Conservation (phyloP, 2,888 invertebrate species). For the Zygaena filipendulae region DNA sequence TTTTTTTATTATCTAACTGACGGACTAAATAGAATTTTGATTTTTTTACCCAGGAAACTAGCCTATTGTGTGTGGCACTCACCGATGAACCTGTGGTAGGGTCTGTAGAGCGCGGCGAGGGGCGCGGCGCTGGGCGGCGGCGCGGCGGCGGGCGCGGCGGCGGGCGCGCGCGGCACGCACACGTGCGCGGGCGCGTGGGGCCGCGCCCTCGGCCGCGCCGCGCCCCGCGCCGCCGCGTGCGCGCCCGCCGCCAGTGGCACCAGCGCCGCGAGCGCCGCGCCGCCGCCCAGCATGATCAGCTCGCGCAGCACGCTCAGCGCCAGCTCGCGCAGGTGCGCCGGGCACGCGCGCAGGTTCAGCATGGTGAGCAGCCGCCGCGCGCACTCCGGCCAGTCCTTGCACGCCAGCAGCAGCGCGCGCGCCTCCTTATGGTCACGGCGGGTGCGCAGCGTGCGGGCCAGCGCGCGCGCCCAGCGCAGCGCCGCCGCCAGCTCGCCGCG, state of each 20-base stretch:
- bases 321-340: slow-evolving; percentile 82
- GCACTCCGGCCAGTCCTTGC: slow-evolving; percentile 91
- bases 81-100: slow-evolving; percentile 92
- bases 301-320: slow-evolving; percentile 81
- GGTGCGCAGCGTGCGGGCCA: slow-evolving; percentile 77
- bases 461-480: slow-evolving; percentile 78
- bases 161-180: slow-evolving; percentile 72
- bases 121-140: slow-evolving; percentile 77
- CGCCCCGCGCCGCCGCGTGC: slow-evolving; percentile 64
- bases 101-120: slow-evolving; percentile 85
- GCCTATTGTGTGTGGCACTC: no score
- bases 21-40: no score
- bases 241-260: slow-evolving; percentile 89
- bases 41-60: no score
- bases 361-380: slow-evolving; percentile 87
- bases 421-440: slow-evolving; percentile 75
- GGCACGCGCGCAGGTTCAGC: slow-evolving; percentile 85
- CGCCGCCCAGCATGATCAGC: slow-evolving; percentile 80
- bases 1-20: no score
- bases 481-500: slow-evolving; percentile 91
- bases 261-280: slow-evolving; percentile 82
- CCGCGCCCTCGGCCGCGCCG: slow-evolving; percentile 70
- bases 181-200: slow-evolving; percentile 37
- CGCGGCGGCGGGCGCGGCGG: slow-evolving; percentile 83
- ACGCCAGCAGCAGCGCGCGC: slow-evolving; percentile 72